phyloP scores from a whole-genome alignment of 2,888 invertebrate genomes.

The Andricus quercusramuli region DNA sequence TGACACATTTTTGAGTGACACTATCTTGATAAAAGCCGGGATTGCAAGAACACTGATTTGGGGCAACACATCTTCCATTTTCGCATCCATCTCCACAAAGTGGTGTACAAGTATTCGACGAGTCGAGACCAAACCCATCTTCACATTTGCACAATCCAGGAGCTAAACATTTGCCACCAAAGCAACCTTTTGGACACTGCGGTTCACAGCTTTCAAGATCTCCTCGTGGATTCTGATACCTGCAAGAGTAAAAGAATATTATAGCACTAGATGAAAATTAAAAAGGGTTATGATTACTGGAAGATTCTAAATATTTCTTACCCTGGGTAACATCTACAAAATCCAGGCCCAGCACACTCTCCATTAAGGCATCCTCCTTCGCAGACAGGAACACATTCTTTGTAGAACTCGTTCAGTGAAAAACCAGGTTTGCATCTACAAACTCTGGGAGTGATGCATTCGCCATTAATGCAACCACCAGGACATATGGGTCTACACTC shows the following conservation, averaged over 20 bases:
- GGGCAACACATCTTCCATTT: constrained; percentile 80
- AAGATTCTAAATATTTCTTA: constrained; percentile 49
- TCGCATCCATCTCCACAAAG: constrained; percentile 71
- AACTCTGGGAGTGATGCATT: constrained; percentile 69
- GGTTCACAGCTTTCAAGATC: constrained; percentile 69
- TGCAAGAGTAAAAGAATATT: constrained; percentile 49
- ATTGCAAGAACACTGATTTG: constrained; percentile 81
- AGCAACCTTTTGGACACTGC: constrained; percentile 64
- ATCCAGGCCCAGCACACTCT: constrained; percentile 69
- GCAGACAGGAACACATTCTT: constrained; percentile 71
- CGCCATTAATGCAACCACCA: constrained; percentile 72
- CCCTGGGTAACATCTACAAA: constrained; percentile 72
- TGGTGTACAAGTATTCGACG: constrained; percentile 57
- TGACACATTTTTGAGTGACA: constrained; percentile 38
- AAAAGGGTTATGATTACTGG: background rate
- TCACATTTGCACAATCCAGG: constrained; percentile 69
- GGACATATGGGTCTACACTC: constrained; percentile 79
- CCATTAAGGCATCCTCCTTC: constrained; percentile 74
- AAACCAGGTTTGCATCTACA: constrained; percentile 72
- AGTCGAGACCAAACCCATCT: constrained; percentile 66
- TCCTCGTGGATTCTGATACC: constrained; percentile 67
- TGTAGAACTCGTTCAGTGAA: constrained; percentile 60
- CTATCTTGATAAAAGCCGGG: constrained; percentile 74
- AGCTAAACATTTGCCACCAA: constrained; percentile 64
- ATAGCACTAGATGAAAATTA: background rate